Conservation (phyloP, 2,797 vertebrate species). For the Clarias platycephalus region DNA sequence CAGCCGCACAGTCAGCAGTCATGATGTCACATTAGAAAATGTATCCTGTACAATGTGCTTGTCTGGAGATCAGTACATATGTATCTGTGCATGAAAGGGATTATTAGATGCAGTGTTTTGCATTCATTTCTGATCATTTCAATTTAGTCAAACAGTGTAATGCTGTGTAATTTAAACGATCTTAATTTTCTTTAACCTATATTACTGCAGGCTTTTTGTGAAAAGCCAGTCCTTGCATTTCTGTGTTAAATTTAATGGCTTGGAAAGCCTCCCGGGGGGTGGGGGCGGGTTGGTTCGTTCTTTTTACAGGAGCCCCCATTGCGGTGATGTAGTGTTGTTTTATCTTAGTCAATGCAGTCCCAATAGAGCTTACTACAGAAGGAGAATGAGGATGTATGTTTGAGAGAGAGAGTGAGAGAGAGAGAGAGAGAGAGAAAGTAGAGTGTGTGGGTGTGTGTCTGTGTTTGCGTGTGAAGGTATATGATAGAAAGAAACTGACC, state of each 20-base stretch:
- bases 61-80: conserved; percentile 16
- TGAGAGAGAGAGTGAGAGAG: neutral
- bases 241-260: conserved; percentile 20
- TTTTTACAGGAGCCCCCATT: conserved; percentile 26
- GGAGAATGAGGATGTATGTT: conserved; percentile 7
- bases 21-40: conserved; percentile 72
- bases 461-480: neutral
- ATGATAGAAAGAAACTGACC: conserved; percentile 16
- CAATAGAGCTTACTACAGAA: conserved; percentile 36
- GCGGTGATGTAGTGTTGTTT: conserved; percentile 39
- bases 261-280: conserved; percentile 11
- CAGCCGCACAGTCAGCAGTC: conserved; percentile 77
- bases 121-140: neutral
- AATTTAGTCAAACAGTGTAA: neutral
- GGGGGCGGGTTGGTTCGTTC: neutral
- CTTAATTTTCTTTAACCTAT: neutral
- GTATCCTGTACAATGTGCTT: conserved; percentile 57
- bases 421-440: conserved; percentile 9
- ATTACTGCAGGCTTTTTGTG: neutral
- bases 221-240: conserved; percentile 12
- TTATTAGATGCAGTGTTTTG: neutral
- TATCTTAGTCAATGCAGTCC: conserved; percentile 42
- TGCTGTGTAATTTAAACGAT: neutral
- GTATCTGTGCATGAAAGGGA: neutral
- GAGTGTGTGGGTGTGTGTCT: conserved; percentile 20